A percentile compares a stretch with the other conserved stretches of the same genome.
These are phyloP conservation scores for Caenorhabditis remanei DNA, from an alignment of 1,140 invertebrate genomes.

Conservation along the genomic window DNA sequence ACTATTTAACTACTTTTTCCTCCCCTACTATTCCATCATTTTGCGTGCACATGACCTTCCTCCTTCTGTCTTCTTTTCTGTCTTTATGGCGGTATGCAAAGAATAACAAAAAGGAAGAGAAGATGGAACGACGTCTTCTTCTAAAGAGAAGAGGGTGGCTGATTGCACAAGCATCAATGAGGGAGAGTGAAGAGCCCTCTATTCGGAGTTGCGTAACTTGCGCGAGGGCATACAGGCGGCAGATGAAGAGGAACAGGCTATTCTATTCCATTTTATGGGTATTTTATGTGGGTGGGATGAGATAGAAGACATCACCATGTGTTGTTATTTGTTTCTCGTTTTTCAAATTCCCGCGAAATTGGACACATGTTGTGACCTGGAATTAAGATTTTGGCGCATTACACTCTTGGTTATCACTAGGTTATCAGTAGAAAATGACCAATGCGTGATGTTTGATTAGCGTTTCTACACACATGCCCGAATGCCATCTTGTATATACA, in stretches of 20 bases:
- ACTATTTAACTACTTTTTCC: constrained; percentile 41
- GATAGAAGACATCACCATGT: too few species aligned
- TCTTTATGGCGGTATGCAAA: neutral
- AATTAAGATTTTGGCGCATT: neutral
- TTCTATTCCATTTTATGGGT: constrained; percentile 2
- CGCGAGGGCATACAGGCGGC: neutral
- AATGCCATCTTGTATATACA: neutral
- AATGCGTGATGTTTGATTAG: neutral
- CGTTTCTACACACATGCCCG: constrained; percentile 3
- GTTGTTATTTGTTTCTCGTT: neutral
- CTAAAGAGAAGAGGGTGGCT: constrained; percentile 1
- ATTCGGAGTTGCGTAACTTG: constrained; percentile 2
- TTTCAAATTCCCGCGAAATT: neutral
- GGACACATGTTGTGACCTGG: neutral
- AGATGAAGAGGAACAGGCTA: neutral
- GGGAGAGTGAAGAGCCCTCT: neutral
- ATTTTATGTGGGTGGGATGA: neutral
- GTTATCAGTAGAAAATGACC: neutral
- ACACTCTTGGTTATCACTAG: neutral
- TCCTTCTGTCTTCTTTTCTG: neutral
- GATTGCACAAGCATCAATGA: constrained; percentile 9
- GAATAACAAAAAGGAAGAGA: constrained; percentile 16
- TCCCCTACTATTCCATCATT: too few species aligned
- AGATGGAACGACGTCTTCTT: constrained; percentile 11
- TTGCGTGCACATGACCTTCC: constrained; percentile 36